phyloP scores from a whole-genome alignment of 1,140 invertebrate genomes.

The Formica selysi region DNA sequence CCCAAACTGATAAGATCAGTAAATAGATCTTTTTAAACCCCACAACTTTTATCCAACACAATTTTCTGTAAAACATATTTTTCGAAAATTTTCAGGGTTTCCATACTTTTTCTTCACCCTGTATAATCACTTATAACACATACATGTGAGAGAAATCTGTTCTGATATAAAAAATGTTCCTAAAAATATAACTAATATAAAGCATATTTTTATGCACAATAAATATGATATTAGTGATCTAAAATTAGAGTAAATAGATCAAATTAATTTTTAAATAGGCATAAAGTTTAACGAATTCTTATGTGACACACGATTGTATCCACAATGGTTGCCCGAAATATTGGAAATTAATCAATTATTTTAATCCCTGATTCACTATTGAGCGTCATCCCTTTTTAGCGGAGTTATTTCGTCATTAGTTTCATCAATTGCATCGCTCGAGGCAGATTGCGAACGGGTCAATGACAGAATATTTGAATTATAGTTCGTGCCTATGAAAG shows the following conservation, averaged over 20 bases:
- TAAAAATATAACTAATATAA: neutral
- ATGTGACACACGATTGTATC: neutral
- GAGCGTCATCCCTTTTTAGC: neutral
- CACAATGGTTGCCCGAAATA: neutral
- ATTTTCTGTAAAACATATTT: too few relatives aligned
- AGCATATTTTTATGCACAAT: neutral
- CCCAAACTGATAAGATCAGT: too few relatives aligned
- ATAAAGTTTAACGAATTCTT: neutral
- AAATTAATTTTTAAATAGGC: neutral
- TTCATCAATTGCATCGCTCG: neutral
- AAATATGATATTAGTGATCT: neutral
- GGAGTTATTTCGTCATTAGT: neutral
- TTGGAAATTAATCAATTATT: neutral
- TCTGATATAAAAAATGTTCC: neutral
- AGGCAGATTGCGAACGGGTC: neutral
- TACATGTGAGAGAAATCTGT: neutral
- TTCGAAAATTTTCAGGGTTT: too few relatives aligned
- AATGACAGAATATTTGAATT: conserved; percentile 9
- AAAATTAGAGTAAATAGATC: conserved; percentile 2
- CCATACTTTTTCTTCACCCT: too few relatives aligned
- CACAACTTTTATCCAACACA: too few relatives aligned
- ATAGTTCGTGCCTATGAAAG: conserved; percentile 4
- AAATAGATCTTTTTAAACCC: too few relatives aligned
- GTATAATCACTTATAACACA: too few relatives aligned
- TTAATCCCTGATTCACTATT: neutral